These are phyloP conservation scores for Eristalis intricaria DNA, from an alignment of 2,888 invertebrate species.

Conservation along the genomic window DNA sequence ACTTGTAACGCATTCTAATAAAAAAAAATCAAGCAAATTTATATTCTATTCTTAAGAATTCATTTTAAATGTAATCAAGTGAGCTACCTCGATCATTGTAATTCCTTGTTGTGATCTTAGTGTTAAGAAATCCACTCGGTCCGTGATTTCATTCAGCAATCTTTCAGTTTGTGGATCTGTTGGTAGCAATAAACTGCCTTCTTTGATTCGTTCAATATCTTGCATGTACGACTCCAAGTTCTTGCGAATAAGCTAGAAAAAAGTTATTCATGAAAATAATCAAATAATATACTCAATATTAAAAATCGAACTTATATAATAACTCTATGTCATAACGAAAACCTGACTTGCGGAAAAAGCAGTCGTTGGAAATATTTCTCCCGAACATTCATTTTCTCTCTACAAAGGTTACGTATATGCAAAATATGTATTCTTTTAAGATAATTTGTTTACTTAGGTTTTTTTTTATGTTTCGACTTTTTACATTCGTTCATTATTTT, in stretches of 20 bases:
- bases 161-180: conserved; percentile 84
- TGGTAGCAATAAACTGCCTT: conserved; percentile 84
- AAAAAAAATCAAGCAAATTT: neutral
- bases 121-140: conserved; percentile 85
- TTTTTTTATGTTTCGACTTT: no score
- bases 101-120: conserved; percentile 87
- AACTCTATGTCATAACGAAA: no score
- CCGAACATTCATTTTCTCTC: no score
- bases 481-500: no score
- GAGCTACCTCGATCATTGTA: conserved; percentile 81
- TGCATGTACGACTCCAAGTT: conserved; percentile 87
- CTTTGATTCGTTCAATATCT: conserved; percentile 85
- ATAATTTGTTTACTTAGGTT: no score
- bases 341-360: no score
- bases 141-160: conserved; percentile 82
- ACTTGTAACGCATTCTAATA: conserved; percentile 82
- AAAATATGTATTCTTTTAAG: no score
- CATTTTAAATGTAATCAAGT: neutral
- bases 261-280: neutral
- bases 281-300: neutral
- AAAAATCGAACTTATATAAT: no score
- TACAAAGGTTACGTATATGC: no score
- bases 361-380: no score
- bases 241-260: conserved; percentile 85
- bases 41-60: neutral